Evolutionary conservation across 2,113 vertebrate genomes (phyloP), one percentile per base, ranked within the genome.

Genomic region (Hemicordylus capensis): DNA sequence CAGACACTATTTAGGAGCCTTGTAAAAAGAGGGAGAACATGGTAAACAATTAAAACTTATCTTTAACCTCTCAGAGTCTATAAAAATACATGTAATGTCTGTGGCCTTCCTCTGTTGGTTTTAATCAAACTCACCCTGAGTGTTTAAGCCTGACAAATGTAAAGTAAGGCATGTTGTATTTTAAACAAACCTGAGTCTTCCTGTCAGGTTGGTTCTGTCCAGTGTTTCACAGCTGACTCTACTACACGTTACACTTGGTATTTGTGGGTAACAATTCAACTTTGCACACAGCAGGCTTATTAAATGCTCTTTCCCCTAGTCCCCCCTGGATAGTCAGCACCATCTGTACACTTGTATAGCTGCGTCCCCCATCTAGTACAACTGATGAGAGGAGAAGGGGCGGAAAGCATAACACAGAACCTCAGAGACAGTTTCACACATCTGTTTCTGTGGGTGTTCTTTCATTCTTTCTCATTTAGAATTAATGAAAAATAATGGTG

Each of bases 401-500:
- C 81, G 86, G 77, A 76, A 81, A 64, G 12, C 4, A 37, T 76
- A 75, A 58, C 89, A 85, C 2, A 82, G 81, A 94, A 93, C 19
- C 76, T 92, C 86, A 83, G 93, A 95, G 92, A 95, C 87, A 94
- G 92, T 95, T 96, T 94, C 1, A 89, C 93, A 96, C 95, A 96
- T 96, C 96, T 96, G 95, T 93, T 96, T 94, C 89, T 95, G 76
- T 2, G 93, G 93, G 91, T 94, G 95, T 95, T 96, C 90, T 92
- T 96, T 96, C 93, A 94, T 96, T 96, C 70, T 92, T 95, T 90
- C 93, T 94, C 93, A 95, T 96, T 96, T 96, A 96, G 94, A 96
- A 96, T 96, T 96, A 96, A 96, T 96, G 95, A 96, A 96, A 97
- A 97, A 96, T 96, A 96, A 96, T 96, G 94, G 87, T 94, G 93